A percentile compares a stretch with the other conserved stretches of the same genome.
Conservation (phyloP, 2,888 invertebrate genomes). For the Chrysotoxum bicinctum region DNA sequence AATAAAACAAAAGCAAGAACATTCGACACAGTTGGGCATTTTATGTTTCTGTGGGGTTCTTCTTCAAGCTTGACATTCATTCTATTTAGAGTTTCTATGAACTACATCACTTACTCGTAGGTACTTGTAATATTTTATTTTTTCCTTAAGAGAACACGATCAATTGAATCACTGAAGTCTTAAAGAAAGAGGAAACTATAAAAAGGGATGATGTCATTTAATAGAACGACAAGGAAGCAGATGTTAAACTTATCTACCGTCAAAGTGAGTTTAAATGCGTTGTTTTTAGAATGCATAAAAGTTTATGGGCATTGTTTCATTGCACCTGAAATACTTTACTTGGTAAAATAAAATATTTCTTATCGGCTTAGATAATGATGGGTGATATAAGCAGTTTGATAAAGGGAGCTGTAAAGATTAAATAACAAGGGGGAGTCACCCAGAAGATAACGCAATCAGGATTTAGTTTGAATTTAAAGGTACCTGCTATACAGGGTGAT, state of each 20-base stretch:
- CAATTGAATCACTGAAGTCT: conserved; percentile 37
- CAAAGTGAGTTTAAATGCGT: conserved; percentile 33
- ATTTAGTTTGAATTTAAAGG: too few relatives aligned
- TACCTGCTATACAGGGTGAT: too few relatives aligned
- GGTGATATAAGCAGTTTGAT: background rate
- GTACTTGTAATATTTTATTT: background rate
- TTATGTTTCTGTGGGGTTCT: background rate
- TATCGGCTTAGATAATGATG: conserved; percentile 5
- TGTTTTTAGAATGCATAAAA: conserved; percentile 22
- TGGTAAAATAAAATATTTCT: background rate
- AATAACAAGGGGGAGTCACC: too few relatives aligned
- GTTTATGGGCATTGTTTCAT: background rate
- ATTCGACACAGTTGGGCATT: background rate
- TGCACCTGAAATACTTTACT: background rate
- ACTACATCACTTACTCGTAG: background rate
- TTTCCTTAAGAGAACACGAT: conserved; percentile 40
- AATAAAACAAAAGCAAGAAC: background rate
- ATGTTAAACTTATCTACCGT: conserved; percentile 39
- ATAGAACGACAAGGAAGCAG: conserved; percentile 12
- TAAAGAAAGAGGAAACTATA: conserved; percentile 31
- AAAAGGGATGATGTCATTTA: conserved; percentile 50
- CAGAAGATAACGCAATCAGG: background rate
- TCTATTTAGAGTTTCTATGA: background rate
- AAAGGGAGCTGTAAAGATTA: background rate
- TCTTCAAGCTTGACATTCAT: background rate